Conservation (phyloP, 1,140 invertebrate species). For the Saccostrea glomerata region DNA sequence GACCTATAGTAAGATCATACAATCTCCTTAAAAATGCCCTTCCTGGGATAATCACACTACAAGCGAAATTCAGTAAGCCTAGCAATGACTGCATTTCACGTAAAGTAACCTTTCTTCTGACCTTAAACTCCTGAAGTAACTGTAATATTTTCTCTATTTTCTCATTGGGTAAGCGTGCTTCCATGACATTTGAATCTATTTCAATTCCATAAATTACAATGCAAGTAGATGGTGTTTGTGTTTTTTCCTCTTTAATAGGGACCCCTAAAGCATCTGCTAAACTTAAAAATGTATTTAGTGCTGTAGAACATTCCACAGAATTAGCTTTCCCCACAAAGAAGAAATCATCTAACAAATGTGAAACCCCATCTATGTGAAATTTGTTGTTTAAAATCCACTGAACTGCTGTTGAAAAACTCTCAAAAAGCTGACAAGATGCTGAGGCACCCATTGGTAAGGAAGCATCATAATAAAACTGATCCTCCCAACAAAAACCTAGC, state of each 20-base stretch:
- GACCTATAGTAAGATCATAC: conserved; percentile 36
- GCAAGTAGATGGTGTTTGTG: not conserved
- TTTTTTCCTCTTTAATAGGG: conserved; percentile 38
- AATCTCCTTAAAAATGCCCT: conserved; percentile 33
- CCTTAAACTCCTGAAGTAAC: not conserved
- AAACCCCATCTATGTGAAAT: too few species aligned
- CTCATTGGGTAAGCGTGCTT: conserved; percentile 41
- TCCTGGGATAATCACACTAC: conserved; percentile 47
- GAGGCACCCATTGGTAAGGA: conserved; percentile 43
- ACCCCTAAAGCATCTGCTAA: conserved; percentile 13
- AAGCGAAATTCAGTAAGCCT: conserved; percentile 58
- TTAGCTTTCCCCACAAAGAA: too few species aligned
- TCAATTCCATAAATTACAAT: conserved; percentile 23
- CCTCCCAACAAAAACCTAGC: too few species aligned
- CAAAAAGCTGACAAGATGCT: not conserved
- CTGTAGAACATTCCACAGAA: not conserved
- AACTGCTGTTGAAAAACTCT: too few species aligned
- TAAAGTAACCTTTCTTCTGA: conserved; percentile 25
- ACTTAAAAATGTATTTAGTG: conserved; percentile 32
- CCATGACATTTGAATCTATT: conserved; percentile 15
- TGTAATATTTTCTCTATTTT: conserved; percentile 41
- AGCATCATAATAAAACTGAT: too few species aligned
- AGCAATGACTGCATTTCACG: conserved; percentile 52
- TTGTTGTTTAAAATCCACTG: too few species aligned
- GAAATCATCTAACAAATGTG: too few species aligned